Conservation (phyloP, 2,113 vertebrate genomes). For the Neogobius melanostomus region DNA sequence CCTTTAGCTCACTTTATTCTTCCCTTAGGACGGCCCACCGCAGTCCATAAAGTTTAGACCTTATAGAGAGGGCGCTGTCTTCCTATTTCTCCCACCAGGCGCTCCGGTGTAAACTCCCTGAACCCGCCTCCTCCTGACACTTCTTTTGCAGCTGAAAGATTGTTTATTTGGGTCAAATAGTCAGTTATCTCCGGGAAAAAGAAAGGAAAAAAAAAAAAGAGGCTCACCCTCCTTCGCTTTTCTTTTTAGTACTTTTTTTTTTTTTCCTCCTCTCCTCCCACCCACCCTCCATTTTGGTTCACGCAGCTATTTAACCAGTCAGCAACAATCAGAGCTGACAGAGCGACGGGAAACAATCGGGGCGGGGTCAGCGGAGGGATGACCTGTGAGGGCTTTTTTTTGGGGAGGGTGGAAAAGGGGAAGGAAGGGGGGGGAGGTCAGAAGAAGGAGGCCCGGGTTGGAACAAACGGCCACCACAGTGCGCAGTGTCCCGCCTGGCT, state of each 20-base stretch:
- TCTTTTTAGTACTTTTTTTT: constrained; percentile 30
- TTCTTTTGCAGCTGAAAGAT: constrained; percentile 49
- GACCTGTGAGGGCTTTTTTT: constrained; percentile 61
- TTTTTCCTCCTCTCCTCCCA: constrained; percentile 53
- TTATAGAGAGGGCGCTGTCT: constrained; percentile 51
- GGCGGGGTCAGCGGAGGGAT: constrained; percentile 71
- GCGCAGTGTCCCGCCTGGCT: constrained; percentile 60
- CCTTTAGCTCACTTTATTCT: constrained; percentile 9
- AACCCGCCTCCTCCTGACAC: constrained; percentile 43
- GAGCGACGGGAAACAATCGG: constrained; percentile 79
- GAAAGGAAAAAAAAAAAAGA: constrained; percentile 59
- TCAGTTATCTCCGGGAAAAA: constrained; percentile 69
- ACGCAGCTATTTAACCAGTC: constrained; percentile 80
- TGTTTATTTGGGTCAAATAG: constrained; percentile 83
- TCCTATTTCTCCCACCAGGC: constrained; percentile 20
- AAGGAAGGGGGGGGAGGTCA: constrained; percentile 52
- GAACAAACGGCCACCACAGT: constrained; percentile 56
- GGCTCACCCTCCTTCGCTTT: constrained; percentile 57
- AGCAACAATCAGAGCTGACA: constrained; percentile 81
- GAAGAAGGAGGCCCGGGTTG: constrained; percentile 55
- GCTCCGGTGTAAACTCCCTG: constrained; percentile 36
- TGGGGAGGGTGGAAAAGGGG: too few species aligned
- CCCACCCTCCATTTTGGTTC: constrained; percentile 63
- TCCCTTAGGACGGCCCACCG: background rate
- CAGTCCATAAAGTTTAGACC: background rate